Conservation (phyloP, 2,888 invertebrate genomes). For the Dendrolimus houi region DNA sequence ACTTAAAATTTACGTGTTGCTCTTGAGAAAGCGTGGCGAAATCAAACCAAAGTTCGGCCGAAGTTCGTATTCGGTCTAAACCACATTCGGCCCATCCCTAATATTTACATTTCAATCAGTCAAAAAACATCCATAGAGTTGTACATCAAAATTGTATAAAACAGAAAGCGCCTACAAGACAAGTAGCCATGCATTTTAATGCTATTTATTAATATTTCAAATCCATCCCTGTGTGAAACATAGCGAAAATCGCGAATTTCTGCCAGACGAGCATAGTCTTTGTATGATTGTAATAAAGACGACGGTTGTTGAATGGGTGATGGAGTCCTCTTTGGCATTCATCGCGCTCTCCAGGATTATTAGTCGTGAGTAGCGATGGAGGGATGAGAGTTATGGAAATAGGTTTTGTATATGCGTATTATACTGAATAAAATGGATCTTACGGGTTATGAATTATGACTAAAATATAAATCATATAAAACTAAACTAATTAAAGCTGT, state of each 20-base stretch:
- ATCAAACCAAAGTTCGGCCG: no score
- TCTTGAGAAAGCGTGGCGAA: no score
- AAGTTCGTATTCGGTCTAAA: no score
- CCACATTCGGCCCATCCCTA: no score
- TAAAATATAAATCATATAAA: no score
- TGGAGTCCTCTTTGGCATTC: constrained; percentile 27
- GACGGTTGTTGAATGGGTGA: constrained; percentile 3
- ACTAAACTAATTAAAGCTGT: no score
- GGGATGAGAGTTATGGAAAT: constrained; percentile 21
- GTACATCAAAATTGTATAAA: not conserved
- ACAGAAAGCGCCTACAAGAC: not conserved
- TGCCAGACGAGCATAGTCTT: constrained; percentile 10
- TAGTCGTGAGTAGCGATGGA: constrained; percentile 20
- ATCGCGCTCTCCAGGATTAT: constrained; percentile 27
- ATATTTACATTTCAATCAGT: not conserved
- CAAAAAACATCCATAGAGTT: not conserved
- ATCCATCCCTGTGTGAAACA: constrained; percentile 7
- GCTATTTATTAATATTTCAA: not conserved
- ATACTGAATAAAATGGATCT: not conserved
- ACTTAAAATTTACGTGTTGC: no score
- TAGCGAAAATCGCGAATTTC: constrained; percentile 15
- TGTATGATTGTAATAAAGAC: constrained; percentile 2
- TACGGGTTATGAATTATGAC: no score
- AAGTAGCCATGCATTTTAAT: not conserved
- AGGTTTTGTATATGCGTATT: constrained; percentile 6